Conservation (phyloP, 2,113 vertebrate species). For the Athene noctua region DNA sequence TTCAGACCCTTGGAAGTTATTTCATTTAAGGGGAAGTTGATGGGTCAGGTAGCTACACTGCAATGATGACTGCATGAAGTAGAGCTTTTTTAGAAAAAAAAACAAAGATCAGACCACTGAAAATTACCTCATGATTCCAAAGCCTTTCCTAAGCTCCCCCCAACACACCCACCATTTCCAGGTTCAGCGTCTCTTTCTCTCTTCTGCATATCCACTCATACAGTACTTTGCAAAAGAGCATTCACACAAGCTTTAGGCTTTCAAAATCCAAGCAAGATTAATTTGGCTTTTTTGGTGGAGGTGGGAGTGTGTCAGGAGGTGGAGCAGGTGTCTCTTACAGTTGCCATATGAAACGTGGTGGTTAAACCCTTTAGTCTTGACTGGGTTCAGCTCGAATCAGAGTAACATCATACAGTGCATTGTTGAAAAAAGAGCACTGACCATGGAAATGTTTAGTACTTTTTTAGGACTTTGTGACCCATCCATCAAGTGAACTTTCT, state of each 20-base stretch:
- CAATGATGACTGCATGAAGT: background rate
- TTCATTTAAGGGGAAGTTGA: background rate
- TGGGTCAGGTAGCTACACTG: background rate
- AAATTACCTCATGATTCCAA: background rate
- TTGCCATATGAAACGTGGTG: background rate
- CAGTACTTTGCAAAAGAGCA: background rate
- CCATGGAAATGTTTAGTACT: background rate
- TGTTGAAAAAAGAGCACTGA: background rate
- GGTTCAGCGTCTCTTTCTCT: background rate
- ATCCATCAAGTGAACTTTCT: background rate
- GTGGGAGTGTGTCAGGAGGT: too few relatives aligned
- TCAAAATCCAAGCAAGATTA: background rate
- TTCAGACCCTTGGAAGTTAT: background rate
- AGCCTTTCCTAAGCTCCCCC: background rate
- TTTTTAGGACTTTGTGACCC: background rate
- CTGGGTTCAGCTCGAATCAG: background rate
- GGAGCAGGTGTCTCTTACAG: background rate
- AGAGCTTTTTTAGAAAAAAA: background rate
- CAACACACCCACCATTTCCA: background rate
- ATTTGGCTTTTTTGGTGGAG: rapidly evolving
- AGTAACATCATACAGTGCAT: background rate
- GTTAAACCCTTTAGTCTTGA: background rate
- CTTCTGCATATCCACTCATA: background rate
- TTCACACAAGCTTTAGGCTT: background rate
- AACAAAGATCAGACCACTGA: background rate